These are phyloP conservation scores for Branchipolynoe longqiensis DNA, from an alignment of 2,888 invertebrate species.

Conservation along the genomic window DNA sequence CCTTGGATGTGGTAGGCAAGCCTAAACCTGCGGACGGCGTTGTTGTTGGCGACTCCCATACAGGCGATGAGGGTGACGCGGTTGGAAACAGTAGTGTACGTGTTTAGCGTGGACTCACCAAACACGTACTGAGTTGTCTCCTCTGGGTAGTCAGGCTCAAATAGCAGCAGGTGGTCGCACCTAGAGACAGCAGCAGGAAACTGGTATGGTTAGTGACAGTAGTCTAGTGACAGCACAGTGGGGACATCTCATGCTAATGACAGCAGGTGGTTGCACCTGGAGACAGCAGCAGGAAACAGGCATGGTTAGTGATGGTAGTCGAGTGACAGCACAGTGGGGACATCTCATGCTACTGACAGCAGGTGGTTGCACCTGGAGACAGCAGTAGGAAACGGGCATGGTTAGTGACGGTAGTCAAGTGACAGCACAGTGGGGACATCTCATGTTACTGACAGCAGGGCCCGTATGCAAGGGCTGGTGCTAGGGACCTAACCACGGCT, in stretches of 20 bases:
- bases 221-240: no score
- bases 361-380: constrained; percentile 76
- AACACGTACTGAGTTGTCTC: constrained; percentile 72
- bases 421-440: no score
- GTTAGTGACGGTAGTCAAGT: no score
- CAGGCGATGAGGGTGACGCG: constrained; percentile 74
- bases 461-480: no score
- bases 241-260: no score
- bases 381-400: no score
- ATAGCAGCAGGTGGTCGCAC: constrained; percentile 75
- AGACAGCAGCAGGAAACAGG: no score
- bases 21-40: constrained; percentile 71
- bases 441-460: constrained; percentile 74
- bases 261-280: constrained; percentile 76
- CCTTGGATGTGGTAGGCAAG: constrained; percentile 71
- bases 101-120: constrained; percentile 67
- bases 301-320: no score
- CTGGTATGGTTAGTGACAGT: no score
- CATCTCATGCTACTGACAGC: constrained; percentile 72
- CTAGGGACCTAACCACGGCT: no score
- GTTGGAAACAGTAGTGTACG: constrained; percentile 73
- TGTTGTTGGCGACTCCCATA: constrained; percentile 69
- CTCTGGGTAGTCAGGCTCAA: constrained; percentile 74
- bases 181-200: no score
- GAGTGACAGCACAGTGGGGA: no score